Evolutionary conservation across 2,113 vertebrate species (phyloP), one percentile per base, ranked within the genome.

Genomic region (Macrotus californicus): DNA sequence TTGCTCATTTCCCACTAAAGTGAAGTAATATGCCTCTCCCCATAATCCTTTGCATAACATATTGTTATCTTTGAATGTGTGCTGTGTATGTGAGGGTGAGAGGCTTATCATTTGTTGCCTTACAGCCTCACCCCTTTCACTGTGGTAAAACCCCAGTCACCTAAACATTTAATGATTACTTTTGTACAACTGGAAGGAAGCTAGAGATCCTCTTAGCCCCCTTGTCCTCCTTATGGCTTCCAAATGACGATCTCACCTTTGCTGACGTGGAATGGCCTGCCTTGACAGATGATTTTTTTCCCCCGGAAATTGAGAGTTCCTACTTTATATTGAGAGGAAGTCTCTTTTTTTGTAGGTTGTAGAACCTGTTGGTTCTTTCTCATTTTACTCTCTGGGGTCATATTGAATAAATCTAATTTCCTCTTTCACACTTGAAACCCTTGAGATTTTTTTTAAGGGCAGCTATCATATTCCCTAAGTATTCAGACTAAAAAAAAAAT

Each of bases 341-440:
- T 80, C 36, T 86, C 41, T 92, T n/a, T 97, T 8, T 84, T 61
- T 89, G 46, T 46, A 61, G 22, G 24, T 88, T 94, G 31, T 70
- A 83, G 79, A 90, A 61, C 22, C 66, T 76, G 1, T 43, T 87
- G 89, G 83, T 75, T 94, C 75, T 77, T 89, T 93, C 80, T 92
- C 91, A 8, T 94, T 94, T 87, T 87, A 90, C 46, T 96, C 90
- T 92, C 66, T 81, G 34, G 43, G 61, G 66, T 88, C 76, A 94
- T 92, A 85, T 48, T 94, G 67, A 97, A 87, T 87, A 97, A 91
- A 94, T 95, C 36, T 92, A 88, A 93, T 97, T 96, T 97, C 87
- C 76, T 94, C 56, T 92, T 95, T 92, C 46, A 88, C 15, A 94
- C n/a, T 77, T 92, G 80, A 94, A 92, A 34, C 59, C 77, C 76